Evolutionary conservation across 2,113 vertebrate species (phyloP), one percentile per base, ranked within the genome.

Genomic region (Bostrychus sinensis): DNA sequence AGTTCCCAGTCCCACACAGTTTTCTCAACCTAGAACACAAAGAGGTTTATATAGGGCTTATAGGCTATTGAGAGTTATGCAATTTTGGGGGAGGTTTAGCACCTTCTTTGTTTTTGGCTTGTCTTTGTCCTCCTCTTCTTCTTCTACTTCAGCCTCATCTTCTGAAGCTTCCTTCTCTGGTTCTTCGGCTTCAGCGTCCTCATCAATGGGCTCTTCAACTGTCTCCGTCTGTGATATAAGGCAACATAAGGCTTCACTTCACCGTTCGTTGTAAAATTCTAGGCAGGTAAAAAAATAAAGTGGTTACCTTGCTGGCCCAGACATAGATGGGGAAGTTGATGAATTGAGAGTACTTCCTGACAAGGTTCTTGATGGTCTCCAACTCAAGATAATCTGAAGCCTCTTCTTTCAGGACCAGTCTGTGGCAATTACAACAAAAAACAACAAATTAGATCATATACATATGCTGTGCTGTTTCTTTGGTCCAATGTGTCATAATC

Each of bases 1-100:
- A 99, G 94, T 68, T 98, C 97, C 97, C 97, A 99, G 38, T 99
- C 97, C 97, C 97, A 99, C 60, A 99, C 95, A 1, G 97, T 99
- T 91, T 99, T 99, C 81, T 98, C 96, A 75, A 99, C 97, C 97
- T 99, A 69, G 2, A 69, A 38, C 10, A 74, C 1, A 78, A 3
- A 30, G 0, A 5, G 10, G 19, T 53, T 16, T 23, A 1, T 42
- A n/a, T 38, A 56, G 25, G 26, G 14, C 16, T 28, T 13, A 12
- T 14, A 1, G 25, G 5, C 0, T 3, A 12, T 25, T 16, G 3
- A 1, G 3, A 17, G 14, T 17, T n/a, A 26, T 9, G 14, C 17
- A 12, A 12, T 5, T 34, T 32, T 12, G 14, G 14, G 2, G 17
- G 16, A 11, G 2, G 20, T 7, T 16, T 10, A 37, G 56, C 61